Base-by-base conservation (phyloP, 2,113 vertebrate species). In the Dipodomys ordii region DNA sequence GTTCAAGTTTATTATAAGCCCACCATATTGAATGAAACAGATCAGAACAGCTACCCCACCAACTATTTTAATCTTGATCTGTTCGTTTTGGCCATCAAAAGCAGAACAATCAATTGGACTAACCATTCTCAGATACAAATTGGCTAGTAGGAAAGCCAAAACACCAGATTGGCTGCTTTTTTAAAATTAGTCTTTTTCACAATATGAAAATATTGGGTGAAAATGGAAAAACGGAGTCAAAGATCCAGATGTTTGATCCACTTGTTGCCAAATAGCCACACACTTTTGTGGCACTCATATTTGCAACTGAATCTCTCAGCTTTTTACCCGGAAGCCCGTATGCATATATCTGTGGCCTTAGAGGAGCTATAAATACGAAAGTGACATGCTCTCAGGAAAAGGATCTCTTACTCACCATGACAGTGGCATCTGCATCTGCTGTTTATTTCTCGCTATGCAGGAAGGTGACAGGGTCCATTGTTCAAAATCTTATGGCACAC, bases 161-260 rank as follows among this genome's bases (percentile, higher is more conserved):
- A 93, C 93, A 96, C 93, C 96, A 97, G 95, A 96, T 84, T 96
- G 97, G 93, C 85, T 96, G 93, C 88, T 96, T 95, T 96, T 97
- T 96, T 95, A 93, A 95, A 57, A 97, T 96, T 96, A 95, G 85
- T 97, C 78, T 95, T 96, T 96, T 95, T 96, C 93, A 95, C 3
- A 46, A 94, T 95, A 96, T 95, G 94, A 97, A 97, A 97, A 97
- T 96, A 96, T 96, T 96, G 97, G 96, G 95, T 93, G 88, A 95
- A 97, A 96, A 96, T 95, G 96, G 93, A 97, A 97, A 97, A 96
- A 95, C 95, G 80, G 89, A 96, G 96, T 97, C 96, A 96, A 96
- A 88, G 90, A 97, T 97, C 96, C 97, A 97, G 96, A 97, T 97
- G 94, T 97, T 97, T 95, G 74, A 93, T 93, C 87, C 72, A 89